Base-by-base conservation (phyloP, 1,140 invertebrate species). In the Apis mellifera region DNA sequence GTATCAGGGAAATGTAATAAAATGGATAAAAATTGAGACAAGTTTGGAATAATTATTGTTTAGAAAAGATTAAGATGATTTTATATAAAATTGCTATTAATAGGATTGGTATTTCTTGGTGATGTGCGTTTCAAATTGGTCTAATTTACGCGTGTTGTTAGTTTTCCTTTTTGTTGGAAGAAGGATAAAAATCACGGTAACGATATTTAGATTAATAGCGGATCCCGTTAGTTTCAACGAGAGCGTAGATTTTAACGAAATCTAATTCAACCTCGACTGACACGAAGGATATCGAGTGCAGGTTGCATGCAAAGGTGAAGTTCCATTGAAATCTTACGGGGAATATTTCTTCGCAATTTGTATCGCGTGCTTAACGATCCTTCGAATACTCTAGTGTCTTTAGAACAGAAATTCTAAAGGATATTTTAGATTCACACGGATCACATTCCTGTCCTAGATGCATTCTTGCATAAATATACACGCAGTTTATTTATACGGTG, bases 321-420 rank as follows among this genome's bases (percentile, higher is more conserved):
- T 62, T 64, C n/a, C 57, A 48, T 9, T 75, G 42, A 75, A 64
- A 64, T 75, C 73, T 75, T 75, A 21, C 48, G n/a, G n/a, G 52
- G 60, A 75, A 64, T 64, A 52, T 48, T 32, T 64, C 59, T 52
- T 64, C 68, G 42, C 23, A 64, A 75, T 62, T 12, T 62, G 32
- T 64, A 64, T 52, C 73, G 42, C 59, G 73, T 60, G n/a, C 19
- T 19, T n/a, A 75, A 52, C 42, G 55, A 75, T 52, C 73, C 57
- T 48, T n/a, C 52, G n/a, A 48, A 75, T n/a, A 2, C 15, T 9
- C 19, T 2, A 32, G 5, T 54, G 48, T 76, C 59, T 76, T 32
- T 32, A 9, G 23, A 21, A 76, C 48, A 32, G 26, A 54, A 76
- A 76, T 76, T 76, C 48, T 19, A 48, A 76, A n/a, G 74, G 26